Evolutionary conservation across 2,797 vertebrate genomes (phyloP).

Genomic region (Tenualosa ilisha): DNA sequence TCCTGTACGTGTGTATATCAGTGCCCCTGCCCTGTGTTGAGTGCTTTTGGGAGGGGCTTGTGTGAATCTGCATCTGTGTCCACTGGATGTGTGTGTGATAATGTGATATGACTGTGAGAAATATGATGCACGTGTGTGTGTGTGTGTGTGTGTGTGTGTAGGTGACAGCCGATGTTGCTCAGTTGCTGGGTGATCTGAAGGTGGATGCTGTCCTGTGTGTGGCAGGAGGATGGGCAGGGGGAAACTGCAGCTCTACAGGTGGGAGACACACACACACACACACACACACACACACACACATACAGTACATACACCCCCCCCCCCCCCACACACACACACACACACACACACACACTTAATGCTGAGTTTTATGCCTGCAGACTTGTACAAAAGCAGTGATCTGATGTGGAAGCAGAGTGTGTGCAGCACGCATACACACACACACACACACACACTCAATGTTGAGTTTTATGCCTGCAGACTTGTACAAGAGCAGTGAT

Average conservation of each 20-base stretch:
- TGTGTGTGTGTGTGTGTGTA: slow-evolving; percentile 57
- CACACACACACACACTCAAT: no score
- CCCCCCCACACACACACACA: not conserved
- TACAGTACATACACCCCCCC: no score
- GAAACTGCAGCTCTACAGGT: slow-evolving; percentile 93
- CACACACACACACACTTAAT: not conserved
- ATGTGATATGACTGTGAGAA: not conserved
- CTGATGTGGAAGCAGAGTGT: no score
- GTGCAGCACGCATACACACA: no score
- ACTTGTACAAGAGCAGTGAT: no score
- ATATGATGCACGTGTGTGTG: not conserved
- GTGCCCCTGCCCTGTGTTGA: no score
- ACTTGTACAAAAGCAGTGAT: no score
- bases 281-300: not conserved
- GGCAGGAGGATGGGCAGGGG: slow-evolving; percentile 97
- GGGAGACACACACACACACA: slow-evolving; percentile 21
- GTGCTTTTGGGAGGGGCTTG: no score
- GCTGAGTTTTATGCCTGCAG: no score
- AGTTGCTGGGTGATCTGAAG: slow-evolving; percentile 86
- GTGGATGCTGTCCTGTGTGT: slow-evolving; percentile 94
- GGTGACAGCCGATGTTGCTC: slow-evolving; percentile 87
- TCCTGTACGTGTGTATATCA: not conserved
- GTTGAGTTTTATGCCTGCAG: no score
- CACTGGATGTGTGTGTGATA: not conserved
- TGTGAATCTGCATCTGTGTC: no score